Evolutionary conservation across 2,113 vertebrate genomes (phyloP).

Genomic region (Capreolus pygargus): DNA sequence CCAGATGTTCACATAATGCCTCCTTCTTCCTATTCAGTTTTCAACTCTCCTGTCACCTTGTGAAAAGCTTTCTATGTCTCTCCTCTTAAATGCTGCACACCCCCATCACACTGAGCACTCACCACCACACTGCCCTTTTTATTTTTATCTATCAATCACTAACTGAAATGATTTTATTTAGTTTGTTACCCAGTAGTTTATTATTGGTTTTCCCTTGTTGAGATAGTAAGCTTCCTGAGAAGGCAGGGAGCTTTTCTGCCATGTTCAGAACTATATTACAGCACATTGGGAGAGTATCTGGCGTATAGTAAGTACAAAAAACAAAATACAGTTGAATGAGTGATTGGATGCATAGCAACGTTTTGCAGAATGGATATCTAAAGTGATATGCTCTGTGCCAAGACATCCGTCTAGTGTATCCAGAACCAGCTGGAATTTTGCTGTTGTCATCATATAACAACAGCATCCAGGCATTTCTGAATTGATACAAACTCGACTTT

Average conservation of each 20-base stretch:
- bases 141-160: background rate
- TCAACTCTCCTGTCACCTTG: background rate
- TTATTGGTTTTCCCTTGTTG: background rate
- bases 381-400: background rate
- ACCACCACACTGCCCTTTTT: background rate
- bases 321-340: background rate
- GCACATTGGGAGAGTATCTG: background rate
- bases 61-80: background rate
- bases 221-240: background rate
- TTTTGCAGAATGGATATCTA: background rate
- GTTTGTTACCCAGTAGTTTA: background rate
- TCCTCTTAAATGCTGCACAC: fast-evolving
- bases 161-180: background rate
- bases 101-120: background rate
- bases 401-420: background rate
- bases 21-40: background rate
- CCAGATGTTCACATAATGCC: background rate
- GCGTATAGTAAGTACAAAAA: background rate
- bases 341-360: background rate
- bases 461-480: background rate
- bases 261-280: background rate
- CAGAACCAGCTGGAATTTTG: background rate
- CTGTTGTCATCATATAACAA: background rate
- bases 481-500: background rate
- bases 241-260: background rate